Evolutionary conservation across 2,797 vertebrate species (phyloP).

Genomic region (Anas bahamensis): DNA sequence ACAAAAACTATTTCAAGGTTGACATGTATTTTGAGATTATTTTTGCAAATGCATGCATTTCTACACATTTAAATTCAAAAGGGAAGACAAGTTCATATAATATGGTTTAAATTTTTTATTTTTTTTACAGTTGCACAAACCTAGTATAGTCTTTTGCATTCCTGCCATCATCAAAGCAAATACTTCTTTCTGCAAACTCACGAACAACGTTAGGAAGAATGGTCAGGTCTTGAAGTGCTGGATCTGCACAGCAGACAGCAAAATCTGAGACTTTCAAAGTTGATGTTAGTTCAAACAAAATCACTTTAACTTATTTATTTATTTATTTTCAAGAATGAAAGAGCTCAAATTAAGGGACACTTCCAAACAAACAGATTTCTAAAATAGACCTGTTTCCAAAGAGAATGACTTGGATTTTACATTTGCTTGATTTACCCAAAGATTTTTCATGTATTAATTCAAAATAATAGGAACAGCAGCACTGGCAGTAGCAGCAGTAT

Average conservation of each 20-base stretch:
- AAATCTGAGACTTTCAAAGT: background rate
- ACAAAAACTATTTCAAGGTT: constrained; percentile 7
- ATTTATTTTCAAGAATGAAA: background rate
- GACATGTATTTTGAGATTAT: background rate
- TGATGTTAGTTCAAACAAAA: background rate
- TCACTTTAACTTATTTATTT: background rate
- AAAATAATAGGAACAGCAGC: background rate
- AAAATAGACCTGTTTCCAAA: background rate
- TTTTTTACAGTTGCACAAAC: background rate
- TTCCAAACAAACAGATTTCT: too few relatives aligned
- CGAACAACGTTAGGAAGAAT: background rate
- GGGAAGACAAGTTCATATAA: background rate
- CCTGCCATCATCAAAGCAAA: background rate
- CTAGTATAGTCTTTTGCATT: background rate
- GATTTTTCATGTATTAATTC: background rate
- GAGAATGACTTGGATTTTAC: background rate
- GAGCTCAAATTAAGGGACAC: background rate
- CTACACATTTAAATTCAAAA: background rate
- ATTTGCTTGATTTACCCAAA: background rate
- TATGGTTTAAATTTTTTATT: background rate
- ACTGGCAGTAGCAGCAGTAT: background rate
- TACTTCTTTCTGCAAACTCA: background rate
- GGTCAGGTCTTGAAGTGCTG: background rate
- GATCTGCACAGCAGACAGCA: background rate
- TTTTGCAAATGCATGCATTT: constrained; percentile 18